A percentile compares a stretch with the other conserved stretches of the same genome.
phyloP scores from a whole-genome alignment of 2,113 vertebrate species.

The Sclerurus mexicanus region DNA sequence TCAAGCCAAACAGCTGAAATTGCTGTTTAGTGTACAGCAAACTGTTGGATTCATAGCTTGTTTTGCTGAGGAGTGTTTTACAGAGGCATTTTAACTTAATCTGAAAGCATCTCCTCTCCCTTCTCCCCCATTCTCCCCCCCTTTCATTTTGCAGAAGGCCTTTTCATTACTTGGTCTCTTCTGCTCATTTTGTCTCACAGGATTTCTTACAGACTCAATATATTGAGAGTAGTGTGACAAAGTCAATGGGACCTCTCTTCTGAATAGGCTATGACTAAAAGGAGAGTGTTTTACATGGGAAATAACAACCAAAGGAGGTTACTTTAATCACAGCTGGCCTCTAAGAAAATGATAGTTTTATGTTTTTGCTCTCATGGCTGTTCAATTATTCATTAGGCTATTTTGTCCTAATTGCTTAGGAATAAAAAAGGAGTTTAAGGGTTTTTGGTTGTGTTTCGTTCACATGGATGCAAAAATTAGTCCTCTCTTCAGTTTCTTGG shows the following conservation, averaged over 20 bases:
- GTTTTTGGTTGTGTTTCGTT: not conserved
- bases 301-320: not conserved
- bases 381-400: not conserved
- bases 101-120: not conserved
- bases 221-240: not conserved
- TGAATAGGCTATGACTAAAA: not conserved
- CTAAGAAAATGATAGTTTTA: slow-evolving; percentile 3
- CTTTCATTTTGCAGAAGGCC: not conserved
- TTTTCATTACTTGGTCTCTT: not conserved
- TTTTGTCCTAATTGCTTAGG: not conserved
- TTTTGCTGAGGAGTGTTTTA: not conserved
- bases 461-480: not conserved
- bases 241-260: not conserved
- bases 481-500: not conserved
- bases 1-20: not conserved
- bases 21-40: not conserved
- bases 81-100: not conserved
- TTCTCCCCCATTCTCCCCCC: rapidly evolving
- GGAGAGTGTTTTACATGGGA: not conserved
- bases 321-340: slow-evolving; percentile 19
- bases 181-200: not conserved
- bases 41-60: not conserved
- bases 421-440: not conserved
- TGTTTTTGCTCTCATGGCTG: not conserved
- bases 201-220: not conserved